Evolutionary conservation across 2,113 vertebrate species (phyloP), one percentile per base, ranked within the genome.

Genomic region (Cranoglanis bouderius): DNA sequence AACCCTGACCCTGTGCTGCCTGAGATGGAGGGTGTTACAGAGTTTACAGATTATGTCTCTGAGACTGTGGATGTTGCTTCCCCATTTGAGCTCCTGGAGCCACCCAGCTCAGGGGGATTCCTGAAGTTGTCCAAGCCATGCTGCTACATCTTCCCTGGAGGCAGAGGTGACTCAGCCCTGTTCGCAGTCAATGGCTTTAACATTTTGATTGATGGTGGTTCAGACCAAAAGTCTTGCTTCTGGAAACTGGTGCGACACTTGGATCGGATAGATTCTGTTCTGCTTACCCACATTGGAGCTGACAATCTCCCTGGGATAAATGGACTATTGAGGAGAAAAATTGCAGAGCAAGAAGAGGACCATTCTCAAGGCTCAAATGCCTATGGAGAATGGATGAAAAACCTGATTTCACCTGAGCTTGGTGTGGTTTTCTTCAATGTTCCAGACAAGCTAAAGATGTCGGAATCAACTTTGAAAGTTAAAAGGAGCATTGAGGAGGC

Each of bases 181-280:
- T 99, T 99, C 84, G 98, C 98, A 4, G 98, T 99, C 84, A 99
- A 99, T 12, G 98, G 98, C 29, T 99, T 99, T 94, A 99, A 99
- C 90, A 98, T 99, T 93, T 95, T 99, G 85, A 96, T 99, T 65
- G 98, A 99, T 6, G 98, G 98, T 43, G 98, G 98, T 72, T 99
- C 98, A 0, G 98, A 99, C 53, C 95, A 96, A 59, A 98, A 97
- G 89, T 97, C 98, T 40, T 99, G 98, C 93, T 99, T 99, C 94
- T 99, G 98, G 98, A 99, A 99, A 93, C 95, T 99, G 92, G 98
- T 99, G 3, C 96, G 98, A 80, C 98, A 99, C 91, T 92, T 99
- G 92, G 98, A 99, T 92, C 95, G 98, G 90, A 98, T 99, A 1
- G 98, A 99, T 94, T 99, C 98, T 0, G 96, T 99, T 86, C 95